phyloP scores from a whole-genome alignment of 2,888 invertebrate genomes.

The Synanthedon formicaeformis region DNA sequence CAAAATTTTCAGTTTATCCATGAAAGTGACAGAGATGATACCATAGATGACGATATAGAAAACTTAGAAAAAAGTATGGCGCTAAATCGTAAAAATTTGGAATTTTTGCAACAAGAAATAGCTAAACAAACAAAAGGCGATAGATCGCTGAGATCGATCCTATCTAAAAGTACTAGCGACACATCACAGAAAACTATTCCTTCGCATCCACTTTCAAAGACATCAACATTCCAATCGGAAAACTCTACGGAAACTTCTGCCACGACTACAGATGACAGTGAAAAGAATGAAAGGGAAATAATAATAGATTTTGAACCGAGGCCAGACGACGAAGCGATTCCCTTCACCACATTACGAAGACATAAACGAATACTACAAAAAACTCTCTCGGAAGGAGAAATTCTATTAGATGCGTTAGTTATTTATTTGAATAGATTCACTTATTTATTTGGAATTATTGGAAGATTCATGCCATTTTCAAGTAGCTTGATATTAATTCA shows the following conservation, averaged over 20 bases:
- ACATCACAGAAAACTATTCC: conserved; percentile 55
- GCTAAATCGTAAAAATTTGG: conserved; percentile 58
- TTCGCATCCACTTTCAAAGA: conserved; percentile 56
- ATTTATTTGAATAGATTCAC: neutral
- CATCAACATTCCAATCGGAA: conserved; percentile 66
- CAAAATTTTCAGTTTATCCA: conserved; percentile 68
- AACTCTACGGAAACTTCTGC: conserved; percentile 65
- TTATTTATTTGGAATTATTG: no score
- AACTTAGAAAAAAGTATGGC: conserved; percentile 67
- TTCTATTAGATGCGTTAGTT: conserved; percentile 72
- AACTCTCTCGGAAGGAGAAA: conserved; percentile 85
- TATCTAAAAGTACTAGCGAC: conserved; percentile 60
- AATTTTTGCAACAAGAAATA: conserved; percentile 65
- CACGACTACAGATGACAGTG: conserved; percentile 65
- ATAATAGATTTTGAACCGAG: conserved; percentile 90
- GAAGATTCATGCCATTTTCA: no score
- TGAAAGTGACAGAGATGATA: conserved; percentile 65
- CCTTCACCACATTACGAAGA: conserved; percentile 66
- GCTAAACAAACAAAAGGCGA: conserved; percentile 59
- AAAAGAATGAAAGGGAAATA: conserved; percentile 81
- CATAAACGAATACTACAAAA: conserved; percentile 74
- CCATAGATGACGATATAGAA: conserved; percentile 64
- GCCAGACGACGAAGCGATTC: conserved; percentile 74
- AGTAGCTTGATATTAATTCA: no score
- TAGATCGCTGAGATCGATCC: conserved; percentile 45